These are phyloP conservation scores for Notarius lentiginosus DNA, from an alignment of 2,113 vertebrate species.

Conservation along the genomic window DNA sequence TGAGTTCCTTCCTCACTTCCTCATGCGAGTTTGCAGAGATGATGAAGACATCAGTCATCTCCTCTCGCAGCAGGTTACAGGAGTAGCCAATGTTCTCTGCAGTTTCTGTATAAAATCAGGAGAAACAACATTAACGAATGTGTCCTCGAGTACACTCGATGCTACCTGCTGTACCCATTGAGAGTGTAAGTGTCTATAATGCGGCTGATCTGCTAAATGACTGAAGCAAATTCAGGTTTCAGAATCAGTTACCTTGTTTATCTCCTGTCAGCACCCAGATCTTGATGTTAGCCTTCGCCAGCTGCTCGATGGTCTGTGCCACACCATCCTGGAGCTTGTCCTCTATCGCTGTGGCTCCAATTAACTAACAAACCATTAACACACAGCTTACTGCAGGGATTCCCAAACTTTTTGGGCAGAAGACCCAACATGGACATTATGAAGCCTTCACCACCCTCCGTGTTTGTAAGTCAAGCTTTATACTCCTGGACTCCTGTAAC, in stretches of 20 bases:
- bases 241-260: constrained; percentile 84
- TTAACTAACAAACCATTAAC: constrained; percentile 68
- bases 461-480: not conserved
- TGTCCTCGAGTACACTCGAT: not conserved
- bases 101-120: constrained; percentile 75
- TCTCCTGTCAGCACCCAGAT: constrained; percentile 96
- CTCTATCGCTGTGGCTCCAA: constrained; percentile 91
- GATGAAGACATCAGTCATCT: constrained; percentile 86
- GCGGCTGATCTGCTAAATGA: not conserved
- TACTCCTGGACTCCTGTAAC: not conserved
- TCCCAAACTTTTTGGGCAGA: not conserved
- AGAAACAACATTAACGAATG: not conserved
- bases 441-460: not conserved
- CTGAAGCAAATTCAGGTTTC: not conserved
- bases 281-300: constrained; percentile 88
- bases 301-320: constrained; percentile 85
- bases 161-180: not conserved
- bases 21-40: constrained; percentile 75
- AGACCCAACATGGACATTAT: not conserved
- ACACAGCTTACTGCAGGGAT: not conserved
- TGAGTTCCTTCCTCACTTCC: constrained; percentile 81
- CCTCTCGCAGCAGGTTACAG: constrained; percentile 86
- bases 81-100: constrained; percentile 94
- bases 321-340: constrained; percentile 94
- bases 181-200: not conserved